Evolutionary conservation across 2,113 vertebrate species (phyloP).

Genomic region (Silurus meridionalis): DNA sequence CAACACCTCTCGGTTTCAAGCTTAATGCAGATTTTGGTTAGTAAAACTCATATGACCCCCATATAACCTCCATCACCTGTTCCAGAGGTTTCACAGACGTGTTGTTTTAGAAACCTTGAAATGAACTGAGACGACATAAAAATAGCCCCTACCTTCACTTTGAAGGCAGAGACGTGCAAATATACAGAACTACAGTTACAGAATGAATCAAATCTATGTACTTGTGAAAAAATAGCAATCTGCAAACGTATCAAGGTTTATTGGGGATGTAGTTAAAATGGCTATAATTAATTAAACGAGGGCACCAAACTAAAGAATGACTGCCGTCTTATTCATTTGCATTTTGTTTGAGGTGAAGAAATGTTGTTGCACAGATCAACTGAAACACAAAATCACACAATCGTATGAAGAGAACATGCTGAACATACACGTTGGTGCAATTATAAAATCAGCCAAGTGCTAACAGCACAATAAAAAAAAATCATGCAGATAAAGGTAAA

Average conservation of each 20-base stretch:
- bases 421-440: not conserved
- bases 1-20: slow-evolving; percentile 4
- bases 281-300: not conserved
- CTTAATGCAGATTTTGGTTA: not conserved
- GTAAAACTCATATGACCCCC: not conserved
- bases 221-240: not conserved
- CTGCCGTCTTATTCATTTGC: not conserved
- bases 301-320: not conserved
- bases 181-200: not conserved
- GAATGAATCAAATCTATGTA: not conserved
- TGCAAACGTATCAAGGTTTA: not conserved
- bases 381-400: not conserved
- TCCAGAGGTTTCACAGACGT: not conserved
- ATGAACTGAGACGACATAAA: slow-evolving; percentile 2
- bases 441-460: not conserved
- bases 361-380: not conserved
- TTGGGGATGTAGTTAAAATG: not conserved
- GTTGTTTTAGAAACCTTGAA: slow-evolving; percentile 7
- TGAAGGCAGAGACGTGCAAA: not conserved
- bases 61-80: not conserved
- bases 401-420: not conserved
- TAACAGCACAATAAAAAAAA: not conserved
- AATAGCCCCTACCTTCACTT: not conserved
- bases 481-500: not conserved
- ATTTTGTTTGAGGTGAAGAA: not conserved